Evolutionary conservation across 2,888 invertebrate genomes (phyloP).

Genomic region (Nymphalis polychloros): DNA sequence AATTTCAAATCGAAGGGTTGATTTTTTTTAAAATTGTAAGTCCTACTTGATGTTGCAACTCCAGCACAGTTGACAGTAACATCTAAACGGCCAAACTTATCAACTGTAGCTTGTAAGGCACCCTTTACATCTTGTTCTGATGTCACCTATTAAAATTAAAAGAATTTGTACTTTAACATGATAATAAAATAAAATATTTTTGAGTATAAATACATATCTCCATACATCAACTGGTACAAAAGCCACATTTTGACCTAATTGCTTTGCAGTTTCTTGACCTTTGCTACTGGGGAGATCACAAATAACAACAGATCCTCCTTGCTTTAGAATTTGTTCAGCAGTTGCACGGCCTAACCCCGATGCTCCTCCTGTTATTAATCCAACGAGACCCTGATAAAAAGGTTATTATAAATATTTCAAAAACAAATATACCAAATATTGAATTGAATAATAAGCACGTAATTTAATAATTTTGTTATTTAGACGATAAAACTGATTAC

Average conservation of each 20-base stretch:
- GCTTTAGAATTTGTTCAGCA: conserved; percentile 89
- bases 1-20: conserved; percentile 87
- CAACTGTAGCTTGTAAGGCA: conserved; percentile 87
- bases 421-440: neutral
- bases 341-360: conserved; percentile 96
- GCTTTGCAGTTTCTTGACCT: conserved; percentile 89
- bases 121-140: conserved; percentile 89
- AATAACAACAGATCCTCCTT: conserved; percentile 93
- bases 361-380: conserved; percentile 96
- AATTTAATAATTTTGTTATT: neutral
- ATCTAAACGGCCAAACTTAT: conserved; percentile 93
- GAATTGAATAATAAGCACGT: no score
- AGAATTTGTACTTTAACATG: neutral
- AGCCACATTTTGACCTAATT: conserved; percentile 86
- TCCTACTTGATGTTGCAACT: conserved; percentile 91
- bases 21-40: conserved; percentile 95
- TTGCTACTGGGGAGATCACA: conserved; percentile 93
- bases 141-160: conserved; percentile 83
- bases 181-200: neutral
- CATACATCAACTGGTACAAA: conserved; percentile 93
- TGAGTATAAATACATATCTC: conserved; percentile 2
- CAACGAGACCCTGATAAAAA: conserved; percentile 86
- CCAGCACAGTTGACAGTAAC: conserved; percentile 98
- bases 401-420: neutral
- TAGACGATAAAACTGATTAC: neutral